Evolutionary conservation across 2,797 vertebrate species (phyloP).

Genomic region (Scleropages formosus): DNA sequence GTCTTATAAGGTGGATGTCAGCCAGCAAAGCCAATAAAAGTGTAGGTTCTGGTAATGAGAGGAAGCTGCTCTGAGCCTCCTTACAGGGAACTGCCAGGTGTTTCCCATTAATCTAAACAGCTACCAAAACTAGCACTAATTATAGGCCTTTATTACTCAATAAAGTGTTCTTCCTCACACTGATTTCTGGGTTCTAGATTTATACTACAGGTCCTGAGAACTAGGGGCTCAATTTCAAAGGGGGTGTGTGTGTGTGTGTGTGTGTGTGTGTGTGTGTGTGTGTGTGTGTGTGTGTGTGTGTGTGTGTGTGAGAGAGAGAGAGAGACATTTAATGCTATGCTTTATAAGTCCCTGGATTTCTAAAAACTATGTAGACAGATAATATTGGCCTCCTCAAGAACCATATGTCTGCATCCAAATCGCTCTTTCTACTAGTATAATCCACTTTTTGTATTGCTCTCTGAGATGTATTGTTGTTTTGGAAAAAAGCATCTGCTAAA

Average conservation of each 20-base stretch:
- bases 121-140: constrained; percentile 16
- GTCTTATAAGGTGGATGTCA: background rate
- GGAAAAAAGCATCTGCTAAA: no score
- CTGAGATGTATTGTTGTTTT: no score
- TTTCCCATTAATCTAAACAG: constrained; percentile 32
- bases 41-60: constrained; percentile 9
- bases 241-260: no score
- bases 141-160: constrained; percentile 34
- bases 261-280: no score
- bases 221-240: no score
- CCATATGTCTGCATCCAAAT: no score
- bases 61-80: background rate
- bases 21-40: constrained; percentile 2
- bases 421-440: no score
- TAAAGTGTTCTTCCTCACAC: constrained; percentile 23
- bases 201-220: background rate
- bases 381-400: no score
- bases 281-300: no score
- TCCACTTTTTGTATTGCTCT: no score
- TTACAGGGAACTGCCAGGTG: constrained; percentile 17
- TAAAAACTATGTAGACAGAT: background rate
- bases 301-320: no score
- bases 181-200: constrained; percentile 20
- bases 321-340: no score
- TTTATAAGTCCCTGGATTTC: background rate